phyloP scores from a whole-genome alignment of 2,797 vertebrate genomes.

The Bradypodion pumilum region DNA sequence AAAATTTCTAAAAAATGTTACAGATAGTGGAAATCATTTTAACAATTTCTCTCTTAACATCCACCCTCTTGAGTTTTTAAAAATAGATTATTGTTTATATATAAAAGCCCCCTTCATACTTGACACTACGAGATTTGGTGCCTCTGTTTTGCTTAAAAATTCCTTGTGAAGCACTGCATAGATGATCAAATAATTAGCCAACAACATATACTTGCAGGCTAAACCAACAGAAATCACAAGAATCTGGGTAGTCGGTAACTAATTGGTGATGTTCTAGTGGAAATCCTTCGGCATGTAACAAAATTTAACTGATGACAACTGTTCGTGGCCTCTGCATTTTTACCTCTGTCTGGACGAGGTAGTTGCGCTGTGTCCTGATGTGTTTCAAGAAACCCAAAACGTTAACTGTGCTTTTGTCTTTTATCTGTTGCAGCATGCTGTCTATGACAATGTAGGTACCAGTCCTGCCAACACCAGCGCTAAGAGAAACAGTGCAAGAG shows the following conservation, averaged over 20 bases:
- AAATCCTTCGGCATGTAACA: slow-evolving; percentile 16
- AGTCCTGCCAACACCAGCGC: slow-evolving; percentile 97
- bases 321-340: slow-evolving; percentile 22
- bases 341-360: slow-evolving; percentile 99
- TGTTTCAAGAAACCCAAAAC: slow-evolving; percentile 98
- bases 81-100: not conserved
- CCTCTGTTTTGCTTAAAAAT: not conserved
- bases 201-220: not conserved
- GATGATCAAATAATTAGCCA: not conserved
- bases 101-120: not conserved
- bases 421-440: slow-evolving; percentile 99
- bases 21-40: not conserved
- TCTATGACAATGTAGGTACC: slow-evolving; percentile 99
- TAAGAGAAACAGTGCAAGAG: slow-evolving; percentile 62
- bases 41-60: not conserved
- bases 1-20: not conserved
- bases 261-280: not conserved
- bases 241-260: not conserved
- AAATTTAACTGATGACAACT: slow-evolving; percentile 1
- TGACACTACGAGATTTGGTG: not conserved
- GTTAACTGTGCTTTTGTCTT: slow-evolving; percentile 97
- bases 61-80: no score
- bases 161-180: not conserved
- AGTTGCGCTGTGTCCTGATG: slow-evolving; percentile 99
- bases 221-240: not conserved